A percentile compares a stretch with the other conserved stretches of the same genome.
These are phyloP conservation scores for Brachyopa scutellaris DNA, from an alignment of 2,888 invertebrate genomes.

Conservation along the genomic window DNA sequence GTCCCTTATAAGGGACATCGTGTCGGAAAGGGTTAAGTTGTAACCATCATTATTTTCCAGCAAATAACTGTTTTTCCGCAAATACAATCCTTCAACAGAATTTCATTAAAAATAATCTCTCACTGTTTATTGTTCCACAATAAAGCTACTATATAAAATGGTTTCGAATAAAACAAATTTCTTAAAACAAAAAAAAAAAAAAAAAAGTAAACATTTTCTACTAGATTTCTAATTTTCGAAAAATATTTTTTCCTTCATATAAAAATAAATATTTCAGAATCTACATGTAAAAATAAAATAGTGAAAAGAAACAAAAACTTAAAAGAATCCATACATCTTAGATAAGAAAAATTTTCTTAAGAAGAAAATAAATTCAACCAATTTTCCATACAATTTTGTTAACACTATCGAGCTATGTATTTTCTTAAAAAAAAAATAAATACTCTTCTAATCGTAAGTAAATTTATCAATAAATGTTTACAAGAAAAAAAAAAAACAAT, in stretches of 20 bases:
- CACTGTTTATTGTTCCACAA: conserved; percentile 35
- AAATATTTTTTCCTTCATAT: neutral
- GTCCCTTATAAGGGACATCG: too few relatives aligned
- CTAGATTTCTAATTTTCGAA: conserved; percentile 36
- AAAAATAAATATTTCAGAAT: neutral
- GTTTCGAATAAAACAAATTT: conserved; percentile 55
- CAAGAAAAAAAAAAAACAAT: conserved; percentile 11
- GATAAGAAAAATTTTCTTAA: conserved; percentile 3
- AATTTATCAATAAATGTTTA: conserved; percentile 35
- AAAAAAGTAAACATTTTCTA: conserved; percentile 51
- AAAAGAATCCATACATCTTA: neutral
- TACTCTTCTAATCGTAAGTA: conserved; percentile 54
- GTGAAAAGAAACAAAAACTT: neutral
- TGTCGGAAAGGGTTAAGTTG: too few relatives aligned
- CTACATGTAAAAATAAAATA: neutral
- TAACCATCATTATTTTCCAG: too few relatives aligned
- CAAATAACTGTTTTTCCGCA: too few relatives aligned
- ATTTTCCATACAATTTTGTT: conserved; percentile 47
- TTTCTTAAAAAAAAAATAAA: conserved; percentile 29
- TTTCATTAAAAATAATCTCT: too few relatives aligned
- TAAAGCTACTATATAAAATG: conserved; percentile 56
- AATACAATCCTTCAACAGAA: too few relatives aligned
- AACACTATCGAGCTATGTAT: conserved; percentile 51
- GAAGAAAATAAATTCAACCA: conserved; percentile 12
- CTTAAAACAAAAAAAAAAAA: conserved; percentile 6